A percentile compares a stretch with the other conserved stretches of the same genome.
Evolutionary conservation across 2,888 invertebrate genomes (phyloP).

Genomic region (Asteroscopus sphinx): DNA sequence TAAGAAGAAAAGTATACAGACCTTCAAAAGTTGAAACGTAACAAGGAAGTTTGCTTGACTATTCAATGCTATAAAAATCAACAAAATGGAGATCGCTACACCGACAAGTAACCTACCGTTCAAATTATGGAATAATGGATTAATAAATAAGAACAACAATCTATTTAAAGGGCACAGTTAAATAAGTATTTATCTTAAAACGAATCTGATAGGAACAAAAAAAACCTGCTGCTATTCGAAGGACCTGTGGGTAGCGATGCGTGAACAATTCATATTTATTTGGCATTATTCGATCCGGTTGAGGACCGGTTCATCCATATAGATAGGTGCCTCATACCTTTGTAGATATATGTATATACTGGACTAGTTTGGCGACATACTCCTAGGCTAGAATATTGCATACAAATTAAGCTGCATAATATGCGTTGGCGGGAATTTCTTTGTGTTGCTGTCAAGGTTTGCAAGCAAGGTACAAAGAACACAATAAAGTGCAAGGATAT

Average conservation of each 20-base stretch:
- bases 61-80: too few species aligned
- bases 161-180: constrained; percentile 1
- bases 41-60: too few species aligned
- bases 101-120: too few species aligned
- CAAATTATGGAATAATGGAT: too few species aligned
- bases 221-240: constrained; percentile 12
- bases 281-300: constrained; percentile 49
- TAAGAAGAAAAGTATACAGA: too few species aligned
- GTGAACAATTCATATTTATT: constrained; percentile 34
- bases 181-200: constrained; percentile 3
- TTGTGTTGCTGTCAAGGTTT: constrained; percentile 25
- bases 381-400: constrained; percentile 39
- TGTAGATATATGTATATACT: not conserved
- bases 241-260: constrained; percentile 21
- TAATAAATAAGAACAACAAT: not conserved
- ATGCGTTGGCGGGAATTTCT: constrained; percentile 44
- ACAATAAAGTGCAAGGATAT: constrained; percentile 4
- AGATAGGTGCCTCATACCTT: not conserved
- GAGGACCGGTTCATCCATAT: constrained; percentile 43
- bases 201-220: constrained; percentile 15
- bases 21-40: too few species aligned
- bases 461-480: constrained; percentile 18
- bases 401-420: constrained; percentile 36
- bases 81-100: too few species aligned
- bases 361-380: constrained; percentile 47